These are phyloP conservation scores for Drosophila burlai DNA, from an alignment of 1,140 invertebrate genomes.

Conservation along the genomic window DNA sequence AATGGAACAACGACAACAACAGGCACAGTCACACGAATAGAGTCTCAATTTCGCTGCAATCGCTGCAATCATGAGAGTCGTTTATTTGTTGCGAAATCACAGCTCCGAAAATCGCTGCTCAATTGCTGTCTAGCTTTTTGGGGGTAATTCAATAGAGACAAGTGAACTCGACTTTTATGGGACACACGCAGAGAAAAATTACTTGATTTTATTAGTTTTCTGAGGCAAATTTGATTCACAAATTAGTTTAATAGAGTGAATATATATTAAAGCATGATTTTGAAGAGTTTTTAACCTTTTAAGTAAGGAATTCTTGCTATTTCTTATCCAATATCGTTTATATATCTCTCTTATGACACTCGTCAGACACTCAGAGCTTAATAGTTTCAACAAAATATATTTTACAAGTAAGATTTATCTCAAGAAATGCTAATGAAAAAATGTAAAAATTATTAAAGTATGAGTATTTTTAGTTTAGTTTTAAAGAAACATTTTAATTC, in stretches of 20 bases:
- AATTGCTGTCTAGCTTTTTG: constrained; percentile 47
- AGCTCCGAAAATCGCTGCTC: constrained; percentile 21
- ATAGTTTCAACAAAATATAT: too few species aligned
- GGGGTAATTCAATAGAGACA: constrained; percentile 40
- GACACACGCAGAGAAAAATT: constrained; percentile 2
- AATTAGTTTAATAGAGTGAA: background rate
- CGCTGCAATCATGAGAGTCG: constrained; percentile 52
- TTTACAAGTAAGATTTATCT: too few species aligned
- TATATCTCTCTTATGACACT: too few species aligned
- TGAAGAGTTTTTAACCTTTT: too few species aligned
- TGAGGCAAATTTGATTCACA: background rate
- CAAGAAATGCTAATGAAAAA: too few species aligned
- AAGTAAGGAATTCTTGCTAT: too few species aligned
- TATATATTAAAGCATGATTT: background rate
- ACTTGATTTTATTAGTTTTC: background rate
- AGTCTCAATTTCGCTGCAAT: constrained; percentile 45
- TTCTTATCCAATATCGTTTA: too few species aligned
- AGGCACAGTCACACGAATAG: constrained; percentile 15
- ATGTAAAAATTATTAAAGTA: too few species aligned
- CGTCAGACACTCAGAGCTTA: too few species aligned
- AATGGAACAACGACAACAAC: background rate
- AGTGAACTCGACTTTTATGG: constrained; percentile 31
- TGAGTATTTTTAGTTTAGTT: too few species aligned
- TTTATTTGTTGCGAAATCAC: constrained; percentile 64
- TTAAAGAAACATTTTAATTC: too few species aligned